Percentiles rank a stretch among this genome's conserved stretches.
Evolutionary conservation across 2,113 vertebrate species (phyloP).

Genomic region (Brachyhypopomus occidentalis): DNA sequence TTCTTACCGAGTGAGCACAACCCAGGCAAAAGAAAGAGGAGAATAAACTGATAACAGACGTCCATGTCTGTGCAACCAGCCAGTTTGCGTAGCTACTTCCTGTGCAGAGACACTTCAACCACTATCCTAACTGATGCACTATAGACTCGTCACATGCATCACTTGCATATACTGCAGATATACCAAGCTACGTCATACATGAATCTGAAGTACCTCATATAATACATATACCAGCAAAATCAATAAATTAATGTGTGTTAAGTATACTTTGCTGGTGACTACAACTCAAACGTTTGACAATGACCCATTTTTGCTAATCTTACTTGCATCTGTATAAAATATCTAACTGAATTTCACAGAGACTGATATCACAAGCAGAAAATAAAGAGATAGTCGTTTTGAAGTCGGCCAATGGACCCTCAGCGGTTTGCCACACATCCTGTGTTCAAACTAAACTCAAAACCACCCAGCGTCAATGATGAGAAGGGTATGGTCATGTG

Average conservation of each 20-base stretch:
- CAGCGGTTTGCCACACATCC: constrained; percentile 50
- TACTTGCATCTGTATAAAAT: not conserved
- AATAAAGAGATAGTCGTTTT: constrained; percentile 1
- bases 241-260: not conserved
- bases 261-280: not conserved
- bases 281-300: not conserved
- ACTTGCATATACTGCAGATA: too few relatives aligned
- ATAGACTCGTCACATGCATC: too few relatives aligned
- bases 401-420: constrained; percentile 12
- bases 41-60: constrained; percentile 29
- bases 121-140: constrained; percentile 26
- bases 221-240: not conserved
- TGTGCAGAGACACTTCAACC: constrained; percentile 59
- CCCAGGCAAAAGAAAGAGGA: constrained; percentile 34
- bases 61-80: constrained; percentile 48
- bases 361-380: constrained; percentile 14
- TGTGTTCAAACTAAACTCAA: constrained; percentile 32
- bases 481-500: too few relatives aligned
- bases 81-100: constrained; percentile 50
- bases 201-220: not conserved
- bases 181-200: too few relatives aligned
- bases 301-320: not conserved
- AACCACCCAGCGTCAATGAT: not conserved
- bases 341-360: not conserved
- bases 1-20: constrained; percentile 55